phyloP scores from a whole-genome alignment of 2,888 invertebrate species.

The Epirrhoe alternata region DNA sequence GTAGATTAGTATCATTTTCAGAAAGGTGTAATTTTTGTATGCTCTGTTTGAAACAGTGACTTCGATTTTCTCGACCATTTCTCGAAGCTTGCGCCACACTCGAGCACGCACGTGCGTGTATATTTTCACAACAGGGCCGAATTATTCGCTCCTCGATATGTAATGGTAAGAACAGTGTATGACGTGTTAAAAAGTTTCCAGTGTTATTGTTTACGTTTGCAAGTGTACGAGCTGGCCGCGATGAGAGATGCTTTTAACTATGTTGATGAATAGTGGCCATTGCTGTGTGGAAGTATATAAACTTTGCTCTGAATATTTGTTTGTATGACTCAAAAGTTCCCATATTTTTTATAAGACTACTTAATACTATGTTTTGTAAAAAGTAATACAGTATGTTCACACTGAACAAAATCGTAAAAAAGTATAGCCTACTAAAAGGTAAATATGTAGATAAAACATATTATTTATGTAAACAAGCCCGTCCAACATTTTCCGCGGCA shows the following conservation, averaged over 20 bases:
- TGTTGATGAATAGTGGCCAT: constrained; percentile 54
- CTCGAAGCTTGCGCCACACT: constrained; percentile 59
- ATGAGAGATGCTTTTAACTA: constrained; percentile 77
- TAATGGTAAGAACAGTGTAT: constrained; percentile 62
- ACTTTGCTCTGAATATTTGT: constrained; percentile 13
- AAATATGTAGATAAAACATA: too few relatives aligned
- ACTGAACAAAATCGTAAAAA: too few relatives aligned
- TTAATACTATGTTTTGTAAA: too few relatives aligned
- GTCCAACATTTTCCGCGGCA: too few relatives aligned
- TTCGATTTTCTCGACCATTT: neutral
- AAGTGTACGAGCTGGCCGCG: constrained; percentile 69
- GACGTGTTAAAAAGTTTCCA: constrained; percentile 80
- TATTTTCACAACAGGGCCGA: constrained; percentile 79
- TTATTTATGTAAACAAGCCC: too few relatives aligned
- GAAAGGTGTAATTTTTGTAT: too few relatives aligned
- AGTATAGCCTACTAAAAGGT: too few relatives aligned
- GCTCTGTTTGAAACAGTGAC: neutral
- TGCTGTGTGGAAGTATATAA: constrained; percentile 26
- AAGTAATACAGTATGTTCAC: too few relatives aligned
- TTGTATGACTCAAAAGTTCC: neutral
- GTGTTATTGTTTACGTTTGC: constrained; percentile 80
- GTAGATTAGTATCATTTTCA: too few relatives aligned
- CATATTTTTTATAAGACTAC: neutral
- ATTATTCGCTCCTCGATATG: constrained; percentile 70
- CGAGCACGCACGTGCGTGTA: constrained; percentile 67